phyloP scores from a whole-genome alignment of 2,797 vertebrate genomes.

The Tangara arthus region DNA sequence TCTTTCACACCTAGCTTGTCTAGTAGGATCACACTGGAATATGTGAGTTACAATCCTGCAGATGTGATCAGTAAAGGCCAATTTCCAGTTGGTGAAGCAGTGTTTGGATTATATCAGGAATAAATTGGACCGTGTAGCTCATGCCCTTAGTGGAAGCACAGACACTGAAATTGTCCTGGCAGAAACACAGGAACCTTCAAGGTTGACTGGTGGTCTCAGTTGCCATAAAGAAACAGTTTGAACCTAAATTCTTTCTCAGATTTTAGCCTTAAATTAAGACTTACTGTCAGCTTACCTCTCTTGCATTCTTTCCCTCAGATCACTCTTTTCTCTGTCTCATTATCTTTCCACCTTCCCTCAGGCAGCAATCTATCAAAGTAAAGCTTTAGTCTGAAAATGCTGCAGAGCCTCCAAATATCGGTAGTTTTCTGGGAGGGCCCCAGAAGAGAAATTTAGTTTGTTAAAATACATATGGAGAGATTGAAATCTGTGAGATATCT shows the following conservation, averaged over 20 bases:
- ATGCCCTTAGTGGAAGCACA: not conserved
- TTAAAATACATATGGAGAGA: not conserved
- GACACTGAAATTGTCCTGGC: not conserved
- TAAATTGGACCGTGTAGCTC: not conserved
- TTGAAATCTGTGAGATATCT: not conserved
- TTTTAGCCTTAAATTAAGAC: not conserved
- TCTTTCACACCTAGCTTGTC: not conserved
- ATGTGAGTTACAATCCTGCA: not conserved
- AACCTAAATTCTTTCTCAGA: not conserved
- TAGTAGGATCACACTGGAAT: not conserved
- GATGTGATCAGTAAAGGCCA: not conserved
- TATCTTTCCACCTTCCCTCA: not conserved
- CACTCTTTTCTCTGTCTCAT: not conserved
- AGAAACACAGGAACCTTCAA: not conserved
- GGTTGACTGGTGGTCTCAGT: not conserved
- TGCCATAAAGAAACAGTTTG: not conserved
- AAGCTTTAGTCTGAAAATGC: not conserved
- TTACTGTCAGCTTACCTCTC: not conserved
- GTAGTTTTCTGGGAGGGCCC: not conserved
- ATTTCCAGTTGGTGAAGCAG: not conserved
- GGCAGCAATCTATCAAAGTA: not conserved
- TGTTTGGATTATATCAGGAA: not conserved
- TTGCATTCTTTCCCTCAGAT: not conserved
- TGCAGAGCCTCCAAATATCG: not conserved
- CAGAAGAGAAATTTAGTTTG: not conserved